phyloP scores from a whole-genome alignment of 2,113 vertebrate genomes.

The Castor canadensis region DNA sequence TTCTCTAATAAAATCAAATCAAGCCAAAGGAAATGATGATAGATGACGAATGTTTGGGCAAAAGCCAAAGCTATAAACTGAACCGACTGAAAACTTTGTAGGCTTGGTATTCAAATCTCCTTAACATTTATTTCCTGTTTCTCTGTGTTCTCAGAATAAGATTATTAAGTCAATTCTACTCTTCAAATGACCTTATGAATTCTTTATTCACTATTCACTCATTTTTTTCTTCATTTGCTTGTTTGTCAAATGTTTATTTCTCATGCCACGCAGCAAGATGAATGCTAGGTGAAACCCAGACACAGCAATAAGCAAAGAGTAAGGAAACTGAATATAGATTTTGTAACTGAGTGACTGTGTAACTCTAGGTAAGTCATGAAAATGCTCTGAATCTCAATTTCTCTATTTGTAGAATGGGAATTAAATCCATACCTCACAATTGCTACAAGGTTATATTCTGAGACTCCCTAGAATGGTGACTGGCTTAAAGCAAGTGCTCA shows the following conservation, averaged over 20 bases:
- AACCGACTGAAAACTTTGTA: neutral
- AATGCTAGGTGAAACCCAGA: neutral
- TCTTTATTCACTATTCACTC: neutral
- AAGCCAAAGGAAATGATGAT: neutral
- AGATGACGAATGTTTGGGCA: neutral
- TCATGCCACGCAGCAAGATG: neutral
- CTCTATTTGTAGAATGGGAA: neutral
- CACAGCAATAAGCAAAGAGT: neutral
- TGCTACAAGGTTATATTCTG: too few species aligned
- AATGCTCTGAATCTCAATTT: neutral
- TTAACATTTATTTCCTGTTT: neutral
- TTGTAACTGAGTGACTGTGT: neutral
- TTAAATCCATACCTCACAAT: neutral
- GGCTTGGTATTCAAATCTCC: neutral
- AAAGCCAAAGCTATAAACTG: neutral
- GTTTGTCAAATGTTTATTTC: neutral
- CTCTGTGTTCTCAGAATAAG: neutral
- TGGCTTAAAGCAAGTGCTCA: too few species aligned
- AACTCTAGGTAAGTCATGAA: neutral
- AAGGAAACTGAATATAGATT: neutral
- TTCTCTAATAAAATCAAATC: conserved; percentile 10
- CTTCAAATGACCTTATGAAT: neutral
- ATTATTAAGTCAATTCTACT: neutral
- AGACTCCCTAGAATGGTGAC: too few species aligned
- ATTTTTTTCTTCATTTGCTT: neutral